phyloP scores from a whole-genome alignment of 35 echinoderm and acorn worm genomes.

The Patiria miniata region DNA sequence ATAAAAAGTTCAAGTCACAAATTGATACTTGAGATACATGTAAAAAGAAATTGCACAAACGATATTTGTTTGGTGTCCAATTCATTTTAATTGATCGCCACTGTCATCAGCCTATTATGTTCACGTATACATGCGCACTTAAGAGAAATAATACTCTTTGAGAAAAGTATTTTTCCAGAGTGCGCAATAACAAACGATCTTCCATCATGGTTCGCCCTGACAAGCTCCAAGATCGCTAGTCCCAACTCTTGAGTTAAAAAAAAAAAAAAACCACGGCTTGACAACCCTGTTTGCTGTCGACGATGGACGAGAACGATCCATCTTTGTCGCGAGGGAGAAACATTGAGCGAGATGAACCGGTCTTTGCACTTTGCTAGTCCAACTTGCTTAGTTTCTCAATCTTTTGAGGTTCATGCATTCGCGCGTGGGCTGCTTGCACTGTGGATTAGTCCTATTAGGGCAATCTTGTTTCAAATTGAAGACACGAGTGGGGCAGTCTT shows the following conservation, averaged over 20 bases:
- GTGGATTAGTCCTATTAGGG: constrained; percentile 15
- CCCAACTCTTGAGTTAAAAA: background rate
- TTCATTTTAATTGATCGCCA: no score
- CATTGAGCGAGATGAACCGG: background rate
- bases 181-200: no score
- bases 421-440: background rate
- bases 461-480: constrained; percentile 30
- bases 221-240: no score
- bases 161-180: no score
- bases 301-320: background rate
- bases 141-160: no score
- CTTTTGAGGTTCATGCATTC: background rate
- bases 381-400: background rate
- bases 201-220: no score
- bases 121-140: no score
- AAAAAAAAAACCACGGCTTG: background rate
- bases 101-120: no score
- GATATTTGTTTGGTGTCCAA: no score
- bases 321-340: background rate
- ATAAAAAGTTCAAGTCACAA: no score
- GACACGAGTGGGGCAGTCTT: background rate
- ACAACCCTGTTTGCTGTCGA: constrained; percentile 12
- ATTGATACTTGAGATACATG: no score
- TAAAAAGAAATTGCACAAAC: no score
- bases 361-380: background rate